A percentile compares a stretch with the other conserved stretches of the same genome.
These are phyloP conservation scores for Macrosteles quadrilineatus DNA, from an alignment of 1,140 invertebrate genomes.

Conservation along the genomic window DNA sequence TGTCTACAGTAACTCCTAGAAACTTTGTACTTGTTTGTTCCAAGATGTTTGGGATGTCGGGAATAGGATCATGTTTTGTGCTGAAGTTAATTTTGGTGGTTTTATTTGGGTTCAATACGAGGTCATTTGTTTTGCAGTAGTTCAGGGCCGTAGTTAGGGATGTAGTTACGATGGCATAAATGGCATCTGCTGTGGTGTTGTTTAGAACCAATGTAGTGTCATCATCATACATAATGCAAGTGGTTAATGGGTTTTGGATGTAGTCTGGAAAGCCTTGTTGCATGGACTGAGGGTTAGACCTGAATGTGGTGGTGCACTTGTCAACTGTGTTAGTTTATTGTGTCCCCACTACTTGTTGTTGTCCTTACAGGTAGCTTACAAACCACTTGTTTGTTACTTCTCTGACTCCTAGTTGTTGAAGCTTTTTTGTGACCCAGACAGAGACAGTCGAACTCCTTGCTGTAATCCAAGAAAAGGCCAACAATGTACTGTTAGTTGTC, in stretches of 20 bases:
- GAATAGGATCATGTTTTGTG: neutral
- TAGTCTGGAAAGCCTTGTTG: neutral
- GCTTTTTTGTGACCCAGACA: no score
- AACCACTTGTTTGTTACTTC: no score
- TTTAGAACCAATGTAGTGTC: neutral
- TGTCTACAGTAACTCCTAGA: neutral
- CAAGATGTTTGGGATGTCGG: neutral
- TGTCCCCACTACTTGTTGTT: no score
- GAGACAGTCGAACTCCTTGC: no score
- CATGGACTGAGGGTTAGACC: neutral
- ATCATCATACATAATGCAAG: neutral
- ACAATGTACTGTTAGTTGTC: no score
- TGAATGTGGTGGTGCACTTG: neutral
- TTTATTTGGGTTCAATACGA: neutral
- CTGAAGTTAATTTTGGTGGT: neutral
- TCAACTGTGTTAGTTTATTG: no score
- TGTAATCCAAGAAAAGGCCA: no score
- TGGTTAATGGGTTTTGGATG: neutral
- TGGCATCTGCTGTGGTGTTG: neutral
- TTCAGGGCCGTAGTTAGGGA: neutral
- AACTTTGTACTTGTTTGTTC: neutral
- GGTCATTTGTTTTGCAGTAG: neutral
- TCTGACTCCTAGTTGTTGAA: no score
- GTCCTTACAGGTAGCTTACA: no score
- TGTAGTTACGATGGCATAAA: neutral